Conservation (phyloP, 2,113 vertebrate genomes). For the Microcebus jonahi region DNA sequence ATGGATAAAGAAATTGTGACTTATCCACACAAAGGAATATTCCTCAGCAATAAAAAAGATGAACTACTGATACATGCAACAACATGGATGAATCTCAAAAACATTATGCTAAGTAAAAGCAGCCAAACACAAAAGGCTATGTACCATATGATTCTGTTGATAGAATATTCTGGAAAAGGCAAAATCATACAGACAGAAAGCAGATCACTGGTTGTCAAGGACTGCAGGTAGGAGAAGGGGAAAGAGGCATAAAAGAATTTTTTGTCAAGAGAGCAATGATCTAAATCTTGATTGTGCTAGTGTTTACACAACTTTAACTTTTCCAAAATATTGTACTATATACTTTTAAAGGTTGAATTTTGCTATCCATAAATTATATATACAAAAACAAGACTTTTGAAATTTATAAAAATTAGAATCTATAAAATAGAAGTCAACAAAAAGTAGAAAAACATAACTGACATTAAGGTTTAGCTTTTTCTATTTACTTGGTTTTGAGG, state of each 20-base stretch:
- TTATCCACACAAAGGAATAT: neutral
- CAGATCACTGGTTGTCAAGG: neutral
- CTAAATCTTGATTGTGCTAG: neutral
- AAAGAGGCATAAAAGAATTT: neutral
- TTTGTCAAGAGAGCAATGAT: neutral
- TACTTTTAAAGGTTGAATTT: neutral
- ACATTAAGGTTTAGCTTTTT: neutral
- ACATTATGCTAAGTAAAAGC: neutral
- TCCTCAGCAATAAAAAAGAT: neutral
- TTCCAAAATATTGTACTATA: neutral
- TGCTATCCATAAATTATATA: neutral
- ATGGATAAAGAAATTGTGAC: neutral
- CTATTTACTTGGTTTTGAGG: slow-evolving; percentile 6
- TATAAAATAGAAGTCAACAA: neutral
- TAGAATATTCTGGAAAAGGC: neutral
- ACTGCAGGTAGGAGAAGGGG: neutral
- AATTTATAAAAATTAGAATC: neutral
- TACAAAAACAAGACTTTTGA: neutral
- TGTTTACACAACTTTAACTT: neutral
- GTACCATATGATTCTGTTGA: neutral
- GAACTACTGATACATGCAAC: neutral
- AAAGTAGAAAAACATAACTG: slow-evolving; percentile 14
- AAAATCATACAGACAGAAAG: neutral
- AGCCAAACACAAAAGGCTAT: neutral
- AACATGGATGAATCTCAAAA: neutral